Percentiles rank a stretch among this genome's conserved stretches.
These are phyloP conservation scores for Bactericera cockerelli DNA, from an alignment of 1,140 invertebrate genomes.

Conservation along the genomic window DNA sequence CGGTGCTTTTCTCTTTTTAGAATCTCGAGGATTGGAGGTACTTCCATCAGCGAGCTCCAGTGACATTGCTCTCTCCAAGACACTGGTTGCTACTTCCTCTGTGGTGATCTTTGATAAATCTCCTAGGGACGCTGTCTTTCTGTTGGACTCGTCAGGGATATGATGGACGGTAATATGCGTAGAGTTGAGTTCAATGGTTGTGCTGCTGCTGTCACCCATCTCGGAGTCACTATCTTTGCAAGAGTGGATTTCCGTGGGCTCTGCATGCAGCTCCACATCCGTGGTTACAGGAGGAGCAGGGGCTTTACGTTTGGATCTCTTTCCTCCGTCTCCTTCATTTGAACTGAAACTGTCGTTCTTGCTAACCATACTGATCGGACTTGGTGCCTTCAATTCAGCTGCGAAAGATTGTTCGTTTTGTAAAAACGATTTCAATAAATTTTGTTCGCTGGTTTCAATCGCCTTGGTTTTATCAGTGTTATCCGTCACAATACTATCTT, in stretches of 20 bases:
- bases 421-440: slow-evolving; percentile 7
- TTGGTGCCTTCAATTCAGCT: background rate
- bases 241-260: slow-evolving; percentile 3
- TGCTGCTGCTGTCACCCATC: slow-evolving; percentile 24
- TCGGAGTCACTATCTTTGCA: slow-evolving; percentile 34
- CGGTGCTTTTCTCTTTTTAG: slow-evolving; percentile 49
- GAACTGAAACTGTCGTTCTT: slow-evolving; percentile 19
- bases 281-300: slow-evolving; percentile 39
- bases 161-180: slow-evolving; percentile 59
- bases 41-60: slow-evolving; percentile 54
- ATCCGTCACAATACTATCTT: slow-evolving; percentile 1
- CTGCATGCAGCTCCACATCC: background rate
- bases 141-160: slow-evolving; percentile 42
- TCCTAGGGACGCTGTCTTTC: slow-evolving; percentile 63
- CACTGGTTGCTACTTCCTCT: slow-evolving; percentile 35
- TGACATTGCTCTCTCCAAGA: slow-evolving; percentile 62
- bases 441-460: slow-evolving; percentile 11
- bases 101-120: slow-evolving; percentile 59
- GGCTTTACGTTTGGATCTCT: slow-evolving; percentile 54
- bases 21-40: slow-evolving; percentile 31
- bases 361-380: background rate
- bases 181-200: slow-evolving; percentile 50
- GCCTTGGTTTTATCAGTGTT: slow-evolving; percentile 1
- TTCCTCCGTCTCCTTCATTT: slow-evolving; percentile 27
- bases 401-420: background rate